A percentile compares a stretch with the other conserved stretches of the same genome.
These are phyloP conservation scores for Parasteatoda lunata DNA, from an alignment of 2,888 invertebrate species.

Conservation along the genomic window DNA sequence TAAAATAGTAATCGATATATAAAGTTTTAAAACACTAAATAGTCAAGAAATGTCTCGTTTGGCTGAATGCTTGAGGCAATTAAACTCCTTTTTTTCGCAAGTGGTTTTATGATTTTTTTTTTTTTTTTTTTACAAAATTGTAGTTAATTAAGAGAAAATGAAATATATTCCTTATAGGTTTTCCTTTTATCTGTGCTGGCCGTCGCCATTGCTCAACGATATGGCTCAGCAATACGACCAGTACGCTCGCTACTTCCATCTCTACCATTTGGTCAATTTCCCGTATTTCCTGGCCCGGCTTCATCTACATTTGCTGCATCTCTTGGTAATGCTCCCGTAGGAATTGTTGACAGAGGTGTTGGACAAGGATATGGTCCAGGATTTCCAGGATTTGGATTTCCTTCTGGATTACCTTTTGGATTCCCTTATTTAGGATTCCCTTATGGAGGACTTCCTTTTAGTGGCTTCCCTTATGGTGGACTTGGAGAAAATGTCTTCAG, in stretches of 20 bases:
- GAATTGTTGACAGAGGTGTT: background rate
- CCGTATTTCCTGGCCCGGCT: background rate
- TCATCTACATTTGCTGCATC: background rate
- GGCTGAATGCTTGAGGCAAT: too few species aligned
- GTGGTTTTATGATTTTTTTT: too few species aligned
- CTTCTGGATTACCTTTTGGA: background rate
- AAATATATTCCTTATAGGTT: too few species aligned
- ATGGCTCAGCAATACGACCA: background rate
- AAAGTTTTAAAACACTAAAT: too few species aligned
- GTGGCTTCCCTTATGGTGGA: background rate
- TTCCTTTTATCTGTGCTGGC: background rate
- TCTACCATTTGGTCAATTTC: background rate
- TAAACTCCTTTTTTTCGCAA: too few species aligned
- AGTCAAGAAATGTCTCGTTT: too few species aligned
- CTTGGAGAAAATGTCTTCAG: background rate
- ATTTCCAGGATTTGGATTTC: background rate
- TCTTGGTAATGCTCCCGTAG: conserved; percentile 14
- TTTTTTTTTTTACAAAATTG: too few species aligned
- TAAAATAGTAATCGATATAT: too few species aligned
- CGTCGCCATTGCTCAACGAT: background rate
- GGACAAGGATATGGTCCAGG: background rate
- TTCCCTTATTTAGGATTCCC: background rate
- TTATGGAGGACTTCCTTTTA: too few species aligned
- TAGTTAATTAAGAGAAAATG: too few species aligned
- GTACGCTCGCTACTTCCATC: too few species aligned